phyloP scores from a whole-genome alignment of 2,888 invertebrate genomes.

The Noctua pronuba region DNA sequence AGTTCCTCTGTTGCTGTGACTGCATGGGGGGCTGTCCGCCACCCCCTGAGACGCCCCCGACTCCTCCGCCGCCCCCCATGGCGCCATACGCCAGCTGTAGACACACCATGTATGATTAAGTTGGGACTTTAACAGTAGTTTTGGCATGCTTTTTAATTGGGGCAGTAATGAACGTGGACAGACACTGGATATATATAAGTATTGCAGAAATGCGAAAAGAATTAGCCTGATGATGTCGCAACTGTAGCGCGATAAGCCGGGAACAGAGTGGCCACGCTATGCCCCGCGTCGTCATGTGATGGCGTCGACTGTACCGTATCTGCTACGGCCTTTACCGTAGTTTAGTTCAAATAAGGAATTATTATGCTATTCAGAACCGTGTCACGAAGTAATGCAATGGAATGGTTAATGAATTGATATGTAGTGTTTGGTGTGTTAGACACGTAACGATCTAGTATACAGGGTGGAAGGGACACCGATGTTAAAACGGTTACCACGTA shows the following conservation, averaged over 20 bases:
- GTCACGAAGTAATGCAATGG: not conserved
- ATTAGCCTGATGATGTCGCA: not conserved
- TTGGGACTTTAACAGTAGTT: not conserved
- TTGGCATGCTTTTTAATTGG: constrained; percentile 22
- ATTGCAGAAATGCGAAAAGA: not conserved
- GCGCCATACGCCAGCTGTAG: constrained; percentile 83
- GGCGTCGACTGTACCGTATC: not conserved
- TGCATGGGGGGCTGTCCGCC: constrained; percentile 88
- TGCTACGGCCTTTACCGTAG: too few relatives aligned
- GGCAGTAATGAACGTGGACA: not conserved
- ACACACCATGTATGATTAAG: constrained; percentile 1
- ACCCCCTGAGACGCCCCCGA: constrained; percentile 78
- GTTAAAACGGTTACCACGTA: too few relatives aligned
- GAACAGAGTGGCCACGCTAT: not conserved
- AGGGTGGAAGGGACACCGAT: too few relatives aligned
- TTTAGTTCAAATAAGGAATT: not conserved
- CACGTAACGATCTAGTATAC: not conserved
- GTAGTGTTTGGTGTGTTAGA: not conserved
- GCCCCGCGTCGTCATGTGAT: not conserved
- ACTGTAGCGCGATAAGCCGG: not conserved
- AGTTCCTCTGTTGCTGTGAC: constrained; percentile 82
- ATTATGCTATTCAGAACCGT: not conserved
- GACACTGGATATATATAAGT: not conserved
- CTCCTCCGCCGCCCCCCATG: constrained; percentile 84
- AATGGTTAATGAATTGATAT: not conserved